phyloP scores from a whole-genome alignment of 2,113 vertebrate genomes.

The Rallus limicola region DNA sequence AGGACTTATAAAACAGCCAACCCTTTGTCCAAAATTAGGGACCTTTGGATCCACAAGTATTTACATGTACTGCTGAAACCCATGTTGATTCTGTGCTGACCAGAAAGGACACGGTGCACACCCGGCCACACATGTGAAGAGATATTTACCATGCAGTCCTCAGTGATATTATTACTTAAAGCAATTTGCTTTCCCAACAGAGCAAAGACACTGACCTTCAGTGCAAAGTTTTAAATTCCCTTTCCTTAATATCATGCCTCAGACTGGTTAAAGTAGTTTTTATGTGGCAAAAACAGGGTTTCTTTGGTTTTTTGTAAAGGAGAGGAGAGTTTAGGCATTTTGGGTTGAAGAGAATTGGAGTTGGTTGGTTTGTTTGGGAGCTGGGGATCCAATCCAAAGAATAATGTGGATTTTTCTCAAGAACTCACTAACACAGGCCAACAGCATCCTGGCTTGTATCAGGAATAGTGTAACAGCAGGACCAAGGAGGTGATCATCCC shows the following conservation, averaged over 20 bases:
- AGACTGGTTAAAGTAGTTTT: not conserved
- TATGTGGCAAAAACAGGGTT: not conserved
- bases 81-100: not conserved
- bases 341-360: not conserved
- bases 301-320: not conserved
- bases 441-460: too few relatives aligned
- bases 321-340: not conserved
- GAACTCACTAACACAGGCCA: not conserved
- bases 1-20: not conserved
- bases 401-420: not conserved
- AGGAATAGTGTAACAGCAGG: too few relatives aligned
- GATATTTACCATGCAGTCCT: not conserved
- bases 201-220: not conserved
- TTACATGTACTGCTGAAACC: not conserved
- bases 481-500: too few relatives aligned
- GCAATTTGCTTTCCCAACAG: constrained; percentile 3
- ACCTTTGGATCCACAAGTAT: not conserved
- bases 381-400: not conserved
- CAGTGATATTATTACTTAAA: not conserved
- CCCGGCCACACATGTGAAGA: not conserved
- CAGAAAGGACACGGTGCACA: not conserved
- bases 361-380: not conserved
- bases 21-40: not conserved
- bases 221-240: not conserved
- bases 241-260: not conserved